Percentiles rank a stretch among this genome's conserved stretches.
Evolutionary conservation across 2,113 vertebrate species (phyloP).

Genomic region (Pao palembangensis): DNA sequence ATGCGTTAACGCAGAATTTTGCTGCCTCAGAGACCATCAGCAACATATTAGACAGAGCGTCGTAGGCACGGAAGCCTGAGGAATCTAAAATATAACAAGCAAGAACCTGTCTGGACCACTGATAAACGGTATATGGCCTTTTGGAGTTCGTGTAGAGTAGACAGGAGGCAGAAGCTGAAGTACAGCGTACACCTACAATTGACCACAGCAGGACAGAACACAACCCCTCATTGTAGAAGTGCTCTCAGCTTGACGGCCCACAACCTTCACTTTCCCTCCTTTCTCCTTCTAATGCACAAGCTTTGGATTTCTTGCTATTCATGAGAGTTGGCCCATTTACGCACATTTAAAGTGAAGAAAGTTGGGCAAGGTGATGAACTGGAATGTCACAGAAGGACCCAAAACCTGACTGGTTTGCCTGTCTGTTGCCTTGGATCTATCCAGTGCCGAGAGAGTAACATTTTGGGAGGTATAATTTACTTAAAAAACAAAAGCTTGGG

Average conservation of each 20-base stretch:
- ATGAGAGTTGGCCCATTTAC: no score
- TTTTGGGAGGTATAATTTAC: conserved; percentile 24
- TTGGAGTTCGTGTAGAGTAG: neutral
- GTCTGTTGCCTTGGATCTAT: conserved; percentile 5
- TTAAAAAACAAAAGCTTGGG: conserved; percentile 6
- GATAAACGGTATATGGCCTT: neutral
- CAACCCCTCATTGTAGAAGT: conserved; percentile 1
- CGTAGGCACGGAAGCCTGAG: conserved; percentile 49
- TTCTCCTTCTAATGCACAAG: conserved; percentile 5
- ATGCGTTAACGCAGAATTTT: conserved; percentile 60
- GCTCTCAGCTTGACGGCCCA: conserved; percentile 6
- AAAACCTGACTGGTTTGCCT: conserved; percentile 4
- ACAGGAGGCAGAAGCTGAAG: conserved; percentile 8
- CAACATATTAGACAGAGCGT: conserved; percentile 30
- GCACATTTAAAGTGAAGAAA: no score
- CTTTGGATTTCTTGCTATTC: conserved; percentile 58
- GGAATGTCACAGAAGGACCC: conserved; percentile 1
- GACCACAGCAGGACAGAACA: conserved; percentile 17
- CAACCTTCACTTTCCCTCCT: neutral
- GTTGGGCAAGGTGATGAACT: conserved; percentile 15
- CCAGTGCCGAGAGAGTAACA: conserved; percentile 6
- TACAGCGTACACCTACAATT: conserved; percentile 30
- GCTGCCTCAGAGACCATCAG: conserved; percentile 55
- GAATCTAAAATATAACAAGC: conserved; percentile 12
- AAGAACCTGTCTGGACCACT: neutral